A percentile compares a stretch with the other conserved stretches of the same genome.
Conservation (phyloP, 1,140 invertebrate genomes). For the Gerris buenoi region DNA sequence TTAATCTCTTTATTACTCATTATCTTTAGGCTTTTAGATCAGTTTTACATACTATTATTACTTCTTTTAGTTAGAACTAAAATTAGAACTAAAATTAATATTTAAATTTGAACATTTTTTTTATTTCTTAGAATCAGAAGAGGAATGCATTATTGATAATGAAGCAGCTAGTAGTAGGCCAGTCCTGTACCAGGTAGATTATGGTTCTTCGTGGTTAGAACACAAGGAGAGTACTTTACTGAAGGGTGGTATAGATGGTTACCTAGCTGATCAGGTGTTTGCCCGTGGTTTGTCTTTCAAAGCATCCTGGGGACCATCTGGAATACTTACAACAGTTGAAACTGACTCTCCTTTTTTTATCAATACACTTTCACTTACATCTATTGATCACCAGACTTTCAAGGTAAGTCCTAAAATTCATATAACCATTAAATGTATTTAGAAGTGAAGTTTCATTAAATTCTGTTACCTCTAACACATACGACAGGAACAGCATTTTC, state of each 20-base stretch:
- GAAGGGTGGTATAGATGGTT: neutral
- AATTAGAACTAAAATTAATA: too few relatives aligned
- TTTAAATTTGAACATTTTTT: neutral
- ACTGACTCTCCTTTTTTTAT: neutral
- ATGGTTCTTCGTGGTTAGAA: neutral
- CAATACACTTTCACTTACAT: neutral
- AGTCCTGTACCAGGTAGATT: neutral
- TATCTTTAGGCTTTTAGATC: too few relatives aligned
- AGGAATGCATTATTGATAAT: neutral
- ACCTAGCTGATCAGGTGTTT: neutral
- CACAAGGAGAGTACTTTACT: neutral
- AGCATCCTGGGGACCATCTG: neutral
- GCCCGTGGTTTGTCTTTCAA: neutral
- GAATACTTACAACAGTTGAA: neutral
- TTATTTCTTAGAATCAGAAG: neutral
- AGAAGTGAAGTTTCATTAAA: too few relatives aligned
- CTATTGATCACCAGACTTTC: neutral
- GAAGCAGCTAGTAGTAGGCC: neutral
- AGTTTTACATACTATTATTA: too few relatives aligned
- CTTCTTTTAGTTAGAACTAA: too few relatives aligned
- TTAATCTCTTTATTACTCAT: too few relatives aligned
- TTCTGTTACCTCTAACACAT: too few relatives aligned
- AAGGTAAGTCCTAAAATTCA: neutral
- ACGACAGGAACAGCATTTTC: too few relatives aligned
- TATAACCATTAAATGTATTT: too few relatives aligned